These are phyloP conservation scores for Gonocerus acuteangulatus DNA, from an alignment of 2,888 invertebrate species.

Conservation along the genomic window DNA sequence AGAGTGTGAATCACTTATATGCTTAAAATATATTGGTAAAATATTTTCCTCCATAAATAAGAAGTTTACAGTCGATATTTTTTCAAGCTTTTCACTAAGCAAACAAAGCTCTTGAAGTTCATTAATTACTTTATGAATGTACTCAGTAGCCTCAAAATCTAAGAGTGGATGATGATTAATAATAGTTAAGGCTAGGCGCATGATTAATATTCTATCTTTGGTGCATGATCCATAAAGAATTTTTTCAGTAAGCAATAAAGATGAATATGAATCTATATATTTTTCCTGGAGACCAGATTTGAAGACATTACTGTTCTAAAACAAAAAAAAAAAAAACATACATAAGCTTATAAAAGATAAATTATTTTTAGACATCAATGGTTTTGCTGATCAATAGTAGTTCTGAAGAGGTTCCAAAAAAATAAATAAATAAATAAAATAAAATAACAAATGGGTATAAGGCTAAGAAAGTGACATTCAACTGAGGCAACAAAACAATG, in stretches of 20 bases:
- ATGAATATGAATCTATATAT: constrained; percentile 62
- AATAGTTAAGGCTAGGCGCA: constrained; percentile 60
- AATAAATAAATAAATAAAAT: constrained; percentile 22
- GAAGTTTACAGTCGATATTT: constrained; percentile 65
- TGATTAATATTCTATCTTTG: constrained; percentile 53
- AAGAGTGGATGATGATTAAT: constrained; percentile 55
- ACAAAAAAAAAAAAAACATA: constrained; percentile 13
- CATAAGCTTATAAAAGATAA: too few relatives aligned
- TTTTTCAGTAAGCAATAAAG: constrained; percentile 64
- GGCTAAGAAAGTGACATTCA: not conserved
- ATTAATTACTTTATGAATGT: constrained; percentile 52
- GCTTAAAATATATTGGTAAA: constrained; percentile 66
- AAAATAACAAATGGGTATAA: constrained; percentile 5
- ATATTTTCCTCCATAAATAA: constrained; percentile 74
- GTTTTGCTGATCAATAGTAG: too few relatives aligned
- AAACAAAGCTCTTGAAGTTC: constrained; percentile 58
- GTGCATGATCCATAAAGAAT: constrained; percentile 53
- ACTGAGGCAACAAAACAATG: not conserved
- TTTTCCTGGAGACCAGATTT: constrained; percentile 55
- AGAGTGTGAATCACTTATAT: constrained; percentile 58
- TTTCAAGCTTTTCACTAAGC: constrained; percentile 52
- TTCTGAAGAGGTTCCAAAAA: not conserved
- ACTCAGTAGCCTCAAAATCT: constrained; percentile 56
- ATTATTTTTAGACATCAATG: too few relatives aligned
- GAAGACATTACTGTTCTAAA: constrained; percentile 20